Evolutionary conservation across 2,113 vertebrate species (phyloP).

Genomic region (Tenebrosternarchus preto): DNA sequence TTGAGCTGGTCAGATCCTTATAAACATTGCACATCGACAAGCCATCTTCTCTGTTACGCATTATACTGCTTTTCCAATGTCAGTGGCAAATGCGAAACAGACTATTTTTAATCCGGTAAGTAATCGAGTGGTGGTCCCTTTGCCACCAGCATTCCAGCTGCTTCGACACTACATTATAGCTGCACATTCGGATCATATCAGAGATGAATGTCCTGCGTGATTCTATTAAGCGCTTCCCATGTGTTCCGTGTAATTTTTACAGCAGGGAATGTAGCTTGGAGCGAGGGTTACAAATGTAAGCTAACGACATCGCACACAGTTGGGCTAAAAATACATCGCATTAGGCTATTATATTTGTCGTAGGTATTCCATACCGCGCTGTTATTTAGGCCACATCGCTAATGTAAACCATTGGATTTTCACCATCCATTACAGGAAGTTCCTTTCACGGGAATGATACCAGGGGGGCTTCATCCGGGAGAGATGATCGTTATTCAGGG

Average conservation of each 20-base stretch:
- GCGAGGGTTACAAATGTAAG: too few species aligned
- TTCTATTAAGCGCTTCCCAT: too few species aligned
- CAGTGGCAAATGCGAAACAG: constrained; percentile 77
- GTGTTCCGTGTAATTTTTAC: too few species aligned
- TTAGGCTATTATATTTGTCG: too few species aligned
- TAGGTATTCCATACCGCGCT: too few species aligned
- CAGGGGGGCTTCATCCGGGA: constrained; percentile 82
- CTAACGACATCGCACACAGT: too few species aligned
- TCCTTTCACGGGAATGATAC: constrained; percentile 85
- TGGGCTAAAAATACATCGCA: too few species aligned
- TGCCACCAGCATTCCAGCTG: too few species aligned
- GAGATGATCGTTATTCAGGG: constrained; percentile 86
- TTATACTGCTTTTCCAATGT: constrained; percentile 62
- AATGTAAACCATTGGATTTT: neutral
- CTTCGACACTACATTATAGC: too few species aligned
- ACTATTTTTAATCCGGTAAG: constrained; percentile 76
- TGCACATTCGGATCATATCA: neutral
- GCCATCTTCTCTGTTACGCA: neutral
- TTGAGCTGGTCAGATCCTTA: neutral
- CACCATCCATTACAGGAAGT: constrained; percentile 68
- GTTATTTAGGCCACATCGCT: neutral
- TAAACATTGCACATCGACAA: neutral
- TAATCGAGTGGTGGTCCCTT: constrained; percentile 2
- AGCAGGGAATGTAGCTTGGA: too few species aligned
- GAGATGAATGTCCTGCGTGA: neutral